Evolutionary conservation across 1,140 invertebrate genomes (phyloP).

Genomic region (Bombus affinis): DNA sequence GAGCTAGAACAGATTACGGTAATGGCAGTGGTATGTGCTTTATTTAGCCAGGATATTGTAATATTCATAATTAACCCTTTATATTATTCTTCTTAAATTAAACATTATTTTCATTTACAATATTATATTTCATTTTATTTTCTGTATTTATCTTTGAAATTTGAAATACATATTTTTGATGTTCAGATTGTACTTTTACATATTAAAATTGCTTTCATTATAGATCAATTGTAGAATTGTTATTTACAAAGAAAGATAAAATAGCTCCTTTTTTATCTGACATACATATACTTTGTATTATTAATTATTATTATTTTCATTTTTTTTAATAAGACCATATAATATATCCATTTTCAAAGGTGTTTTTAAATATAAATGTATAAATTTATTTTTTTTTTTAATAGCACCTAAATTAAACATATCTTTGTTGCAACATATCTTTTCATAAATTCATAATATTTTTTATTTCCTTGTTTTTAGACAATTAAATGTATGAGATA

Average conservation of each 20-base stretch:
- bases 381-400: too few relatives aligned
- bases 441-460: too few relatives aligned
- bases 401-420: too few relatives aligned
- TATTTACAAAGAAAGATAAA: not conserved
- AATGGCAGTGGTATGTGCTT: slow-evolving; percentile 66
- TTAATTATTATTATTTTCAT: not conserved
- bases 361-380: not conserved
- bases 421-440: too few relatives aligned
- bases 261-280: too few relatives aligned
- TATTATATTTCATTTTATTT: not conserved
- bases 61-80: not conserved
- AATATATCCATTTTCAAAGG: too few relatives aligned
- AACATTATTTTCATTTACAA: not conserved
- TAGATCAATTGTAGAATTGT: not conserved
- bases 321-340: too few relatives aligned
- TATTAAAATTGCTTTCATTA: not conserved
- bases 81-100: not conserved
- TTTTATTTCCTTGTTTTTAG: not conserved
- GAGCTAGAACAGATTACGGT: slow-evolving; percentile 77
- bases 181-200: not conserved
- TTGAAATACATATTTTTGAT: not conserved
- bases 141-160: not conserved
- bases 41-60: not conserved
- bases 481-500: too few relatives aligned
- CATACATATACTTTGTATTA: not conserved